Conservation (phyloP, 2,888 invertebrate species). For the Drosophila tripunctata region DNA sequence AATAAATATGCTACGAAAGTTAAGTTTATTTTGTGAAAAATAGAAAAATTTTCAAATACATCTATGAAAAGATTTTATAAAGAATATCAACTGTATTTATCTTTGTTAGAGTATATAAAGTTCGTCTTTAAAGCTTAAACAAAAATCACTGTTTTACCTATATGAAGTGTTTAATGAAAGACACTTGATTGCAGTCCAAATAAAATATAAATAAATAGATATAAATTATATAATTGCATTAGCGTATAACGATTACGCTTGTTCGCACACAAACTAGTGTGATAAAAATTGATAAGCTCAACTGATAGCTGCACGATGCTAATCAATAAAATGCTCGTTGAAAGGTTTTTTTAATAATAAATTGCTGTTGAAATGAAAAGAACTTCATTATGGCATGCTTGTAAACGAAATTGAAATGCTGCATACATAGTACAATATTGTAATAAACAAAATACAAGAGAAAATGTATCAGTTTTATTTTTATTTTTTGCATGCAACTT, state of each 20-base stretch:
- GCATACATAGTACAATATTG: background rate
- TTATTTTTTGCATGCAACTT: slow-evolving; percentile 3
- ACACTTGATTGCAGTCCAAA: slow-evolving; percentile 18
- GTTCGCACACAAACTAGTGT: background rate
- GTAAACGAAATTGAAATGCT: background rate
- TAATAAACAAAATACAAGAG: background rate
- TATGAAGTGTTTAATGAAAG: slow-evolving; percentile 9
- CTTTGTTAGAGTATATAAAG: background rate
- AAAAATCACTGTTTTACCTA: background rate
- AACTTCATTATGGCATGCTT: background rate
- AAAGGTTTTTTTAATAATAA: background rate
- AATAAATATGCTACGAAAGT: no score
- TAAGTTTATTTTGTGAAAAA: no score
- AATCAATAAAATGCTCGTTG: background rate
- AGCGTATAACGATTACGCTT: slow-evolving; percentile 11
- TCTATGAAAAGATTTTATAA: background rate
- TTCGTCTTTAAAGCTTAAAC: background rate
- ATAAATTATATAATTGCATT: slow-evolving; percentile 32
- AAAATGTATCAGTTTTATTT: background rate
- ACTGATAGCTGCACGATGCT: slow-evolving; percentile 8
- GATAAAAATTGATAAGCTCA: slow-evolving; percentile 17
- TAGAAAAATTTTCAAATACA: no score
- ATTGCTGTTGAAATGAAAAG: background rate
- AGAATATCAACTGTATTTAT: background rate
- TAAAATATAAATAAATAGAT: background rate